Evolutionary conservation across 2,888 invertebrate genomes (phyloP).

Genomic region (Lymantria dispar): DNA sequence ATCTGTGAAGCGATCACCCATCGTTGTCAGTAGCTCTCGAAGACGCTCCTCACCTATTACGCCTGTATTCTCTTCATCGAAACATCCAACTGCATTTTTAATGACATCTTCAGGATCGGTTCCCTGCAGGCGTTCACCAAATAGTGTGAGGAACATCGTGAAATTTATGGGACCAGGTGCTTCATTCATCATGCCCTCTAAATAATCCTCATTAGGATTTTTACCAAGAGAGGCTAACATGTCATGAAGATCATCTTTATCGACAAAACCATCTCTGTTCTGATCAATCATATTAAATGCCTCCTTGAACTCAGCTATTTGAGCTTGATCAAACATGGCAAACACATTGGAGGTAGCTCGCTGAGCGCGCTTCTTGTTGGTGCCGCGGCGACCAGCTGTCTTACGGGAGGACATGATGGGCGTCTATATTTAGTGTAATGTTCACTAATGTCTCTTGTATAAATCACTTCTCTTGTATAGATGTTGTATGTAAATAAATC

Average conservation of each 20-base stretch:
- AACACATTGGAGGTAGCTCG: conserved; percentile 99
- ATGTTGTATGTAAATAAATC: too few species aligned
- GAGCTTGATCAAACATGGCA: conserved; percentile 99
- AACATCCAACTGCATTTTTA: too few species aligned
- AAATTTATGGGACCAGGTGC: conserved; percentile 99
- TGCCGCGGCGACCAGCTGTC: conserved; percentile 96
- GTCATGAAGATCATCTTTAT: conserved; percentile 99
- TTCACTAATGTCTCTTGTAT: too few species aligned
- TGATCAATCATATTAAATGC: conserved; percentile 99
- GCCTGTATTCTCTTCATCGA: too few species aligned
- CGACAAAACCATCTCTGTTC: conserved; percentile 99
- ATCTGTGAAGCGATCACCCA: too few species aligned
- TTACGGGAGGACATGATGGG: conserved; percentile 95
- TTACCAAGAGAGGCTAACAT: conserved; percentile 99
- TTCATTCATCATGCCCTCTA: conserved; percentile 99
- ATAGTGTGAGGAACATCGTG: conserved; percentile 99
- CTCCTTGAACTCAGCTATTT: conserved; percentile 99
- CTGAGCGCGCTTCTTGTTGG: conserved; percentile 98
- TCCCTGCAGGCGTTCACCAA: too few species aligned
- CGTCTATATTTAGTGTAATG: too few species aligned
- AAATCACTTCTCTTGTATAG: too few species aligned
- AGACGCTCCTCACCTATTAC: too few species aligned
- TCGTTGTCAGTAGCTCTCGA: too few species aligned
- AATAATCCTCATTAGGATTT: conserved; percentile 96
- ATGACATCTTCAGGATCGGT: too few species aligned